phyloP scores from a whole-genome alignment of 1,140 invertebrate genomes.

The Aphelenchoides avenae region DNA sequence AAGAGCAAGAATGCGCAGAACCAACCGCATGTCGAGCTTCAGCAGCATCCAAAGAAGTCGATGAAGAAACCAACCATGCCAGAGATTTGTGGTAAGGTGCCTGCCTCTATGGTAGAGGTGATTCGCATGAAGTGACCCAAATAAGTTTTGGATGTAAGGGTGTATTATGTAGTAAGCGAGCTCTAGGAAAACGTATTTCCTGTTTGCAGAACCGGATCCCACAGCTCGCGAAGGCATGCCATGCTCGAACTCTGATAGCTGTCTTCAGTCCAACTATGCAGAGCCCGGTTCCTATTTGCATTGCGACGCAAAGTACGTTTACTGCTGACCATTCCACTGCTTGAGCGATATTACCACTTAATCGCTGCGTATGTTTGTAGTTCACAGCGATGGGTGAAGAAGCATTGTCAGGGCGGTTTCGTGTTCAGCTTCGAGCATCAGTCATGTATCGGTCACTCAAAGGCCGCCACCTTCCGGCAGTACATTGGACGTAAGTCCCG shows the following conservation, averaged over 20 bases:
- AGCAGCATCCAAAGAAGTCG: slow-evolving; percentile 43
- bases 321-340: slow-evolving; percentile 11
- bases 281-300: slow-evolving; percentile 47
- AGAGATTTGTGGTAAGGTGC: slow-evolving; percentile 22
- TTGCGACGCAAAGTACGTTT: slow-evolving; percentile 49
- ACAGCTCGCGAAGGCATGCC: slow-evolving; percentile 42
- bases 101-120: slow-evolving; percentile 22
- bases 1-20: slow-evolving; percentile 32
- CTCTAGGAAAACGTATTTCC: slow-evolving; percentile 8
- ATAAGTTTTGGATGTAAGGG: slow-evolving; percentile 26
- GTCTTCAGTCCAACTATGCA: slow-evolving; percentile 50
- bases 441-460: slow-evolving; percentile 47
- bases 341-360: too few species aligned
- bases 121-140: too few species aligned
- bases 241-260: slow-evolving; percentile 48
- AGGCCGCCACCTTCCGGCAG: slow-evolving; percentile 18
- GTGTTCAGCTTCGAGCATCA: slow-evolving; percentile 57
- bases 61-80: slow-evolving; percentile 13
- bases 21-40: slow-evolving; percentile 25
- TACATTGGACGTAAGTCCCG: slow-evolving; percentile 16
- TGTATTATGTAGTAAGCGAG: slow-evolving; percentile 43
- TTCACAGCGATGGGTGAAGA: slow-evolving; percentile 49
- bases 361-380: too few species aligned
- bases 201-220: slow-evolving; percentile 48
- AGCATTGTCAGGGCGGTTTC: slow-evolving; percentile 51